Evolutionary conservation across 2,797 vertebrate species (phyloP), one percentile per base, ranked within the genome.

Genomic region (Hypotaenidia philippensis): DNA sequence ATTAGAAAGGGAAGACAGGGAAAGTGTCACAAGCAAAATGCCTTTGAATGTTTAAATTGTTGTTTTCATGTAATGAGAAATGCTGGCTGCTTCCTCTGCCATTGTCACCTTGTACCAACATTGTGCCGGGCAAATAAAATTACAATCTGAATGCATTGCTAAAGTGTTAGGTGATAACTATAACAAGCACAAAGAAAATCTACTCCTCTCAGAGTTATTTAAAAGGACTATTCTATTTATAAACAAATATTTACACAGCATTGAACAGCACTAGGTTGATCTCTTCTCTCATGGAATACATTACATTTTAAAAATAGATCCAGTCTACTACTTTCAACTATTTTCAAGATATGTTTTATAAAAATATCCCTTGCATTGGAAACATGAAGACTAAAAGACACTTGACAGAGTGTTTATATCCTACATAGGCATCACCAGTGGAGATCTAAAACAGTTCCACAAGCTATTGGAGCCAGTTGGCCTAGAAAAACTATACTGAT

Each of bases 221-320:
- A 68, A 80, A 82, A 66, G 50, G 26, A 70, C 76, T 79, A 36
- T 74, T 65, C 32, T 84, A 45, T 93, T 91, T 87, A 89, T 83
- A 85, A 5, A 87, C 60, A 93, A 94, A 94, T 90, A 94, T 96
- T 95, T 94, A 83, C 84, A 75, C 19, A 36, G 70, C 21, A 40
- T 18, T 64, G 63, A 94, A 68, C 20, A 80, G 65, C 75, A 41
- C 16, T 31, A 7, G 14, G 38, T 31, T 77, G 55, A 76, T 70
- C n/a, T 84, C 55, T 60, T 70, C 74, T 53, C 71, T 45, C 45
- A 59, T 22, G 5, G 44, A 87, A 89, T 41, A 74, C 7, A 29
- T 64, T 61, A 4, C 60, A 53, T 76, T 93, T 89, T 38, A 20
- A 88, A 90, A 91, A 19, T 0, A 86, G 12, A 72, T 76, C n/a